These are phyloP conservation scores for Dascillus cervinus DNA, from an alignment of 2,888 invertebrate genomes.

Conservation along the genomic window DNA sequence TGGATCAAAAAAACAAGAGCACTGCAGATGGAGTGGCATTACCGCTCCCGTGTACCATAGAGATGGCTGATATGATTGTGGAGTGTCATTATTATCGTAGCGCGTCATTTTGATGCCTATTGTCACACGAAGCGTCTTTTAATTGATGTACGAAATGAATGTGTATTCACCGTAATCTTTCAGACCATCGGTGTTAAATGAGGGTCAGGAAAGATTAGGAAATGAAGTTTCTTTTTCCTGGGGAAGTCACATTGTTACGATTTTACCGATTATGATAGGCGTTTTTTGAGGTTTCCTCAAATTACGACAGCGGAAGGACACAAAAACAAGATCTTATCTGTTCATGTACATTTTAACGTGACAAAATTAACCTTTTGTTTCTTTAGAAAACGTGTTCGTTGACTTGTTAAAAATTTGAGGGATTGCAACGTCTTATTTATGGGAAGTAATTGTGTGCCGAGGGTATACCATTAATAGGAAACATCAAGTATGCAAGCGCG, in stretches of 20 bases:
- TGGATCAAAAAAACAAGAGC: conserved; percentile 26
- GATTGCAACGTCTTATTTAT: too few species aligned
- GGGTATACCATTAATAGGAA: conserved; percentile 12
- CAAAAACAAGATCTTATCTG: conserved; percentile 17
- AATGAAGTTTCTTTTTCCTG: conserved; percentile 18
- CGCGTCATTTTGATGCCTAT: conserved; percentile 30
- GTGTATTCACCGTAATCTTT: background rate
- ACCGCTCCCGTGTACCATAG: conserved; percentile 23
- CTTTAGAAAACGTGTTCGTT: too few species aligned
- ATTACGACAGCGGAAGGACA: conserved; percentile 15
- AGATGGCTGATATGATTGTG: conserved; percentile 30
- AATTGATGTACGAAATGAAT: conserved; percentile 30
- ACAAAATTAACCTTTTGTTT: conserved; percentile 15
- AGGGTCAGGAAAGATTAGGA: conserved; percentile 22
- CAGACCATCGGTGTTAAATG: conserved; percentile 22
- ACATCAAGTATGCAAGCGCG: conserved; percentile 15
- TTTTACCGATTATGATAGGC: conserved; percentile 19
- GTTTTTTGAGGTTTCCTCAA: conserved; percentile 13
- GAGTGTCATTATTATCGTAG: conserved; percentile 25
- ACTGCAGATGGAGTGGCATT: conserved; percentile 24
- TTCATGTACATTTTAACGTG: conserved; percentile 14
- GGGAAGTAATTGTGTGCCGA: too few species aligned
- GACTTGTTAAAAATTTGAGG: too few species aligned
- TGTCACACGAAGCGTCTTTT: conserved; percentile 29
- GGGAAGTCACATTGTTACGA: conserved; percentile 22